These are phyloP conservation scores for Hydractinia symbiolongicarpus DNA, from an alignment of 30 jellyfish, hydroid and myxozoan genomes.

Conservation along the genomic window DNA sequence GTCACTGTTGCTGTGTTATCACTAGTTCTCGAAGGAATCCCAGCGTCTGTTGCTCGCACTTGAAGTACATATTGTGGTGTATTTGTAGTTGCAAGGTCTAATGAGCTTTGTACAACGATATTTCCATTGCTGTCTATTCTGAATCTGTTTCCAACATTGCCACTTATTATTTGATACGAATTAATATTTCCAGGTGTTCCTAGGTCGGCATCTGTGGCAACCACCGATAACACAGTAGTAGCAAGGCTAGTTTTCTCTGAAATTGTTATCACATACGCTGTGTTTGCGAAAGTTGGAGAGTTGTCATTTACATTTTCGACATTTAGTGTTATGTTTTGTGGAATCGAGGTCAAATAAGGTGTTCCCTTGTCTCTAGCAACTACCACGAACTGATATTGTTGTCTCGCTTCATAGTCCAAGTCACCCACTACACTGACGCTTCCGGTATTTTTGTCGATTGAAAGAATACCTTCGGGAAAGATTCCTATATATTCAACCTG, in stretches of 20 bases:
- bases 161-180: slow-evolving; percentile 15
- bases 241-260: slow-evolving; percentile 39
- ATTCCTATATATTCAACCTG: slow-evolving; percentile 26
- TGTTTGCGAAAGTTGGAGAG: slow-evolving; percentile 21
- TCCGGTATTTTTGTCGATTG: slow-evolving; percentile 44
- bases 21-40: slow-evolving; percentile 3
- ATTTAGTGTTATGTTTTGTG: slow-evolving; percentile 37
- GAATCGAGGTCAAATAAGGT: slow-evolving; percentile 51
- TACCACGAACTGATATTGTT: slow-evolving; percentile 58
- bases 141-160: slow-evolving; percentile 35
- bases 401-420: slow-evolving; percentile 51
- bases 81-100: slow-evolving; percentile 12
- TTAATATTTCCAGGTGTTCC: slow-evolving; percentile 33
- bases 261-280: slow-evolving; percentile 18
- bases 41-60: slow-evolving; percentile 33
- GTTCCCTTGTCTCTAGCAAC: slow-evolving; percentile 65
- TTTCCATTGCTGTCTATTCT: slow-evolving; percentile 28
- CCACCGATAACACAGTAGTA: slow-evolving; percentile 26
- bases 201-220: slow-evolving; percentile 56
- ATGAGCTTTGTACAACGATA: background rate
- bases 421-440: slow-evolving; percentile 8
- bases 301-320: slow-evolving; percentile 41
- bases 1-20: background rate
- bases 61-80: background rate
- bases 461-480: slow-evolving; percentile 45